Evolutionary conservation across 2,888 invertebrate genomes (phyloP).

Genomic region (Rosalia funebris): DNA sequence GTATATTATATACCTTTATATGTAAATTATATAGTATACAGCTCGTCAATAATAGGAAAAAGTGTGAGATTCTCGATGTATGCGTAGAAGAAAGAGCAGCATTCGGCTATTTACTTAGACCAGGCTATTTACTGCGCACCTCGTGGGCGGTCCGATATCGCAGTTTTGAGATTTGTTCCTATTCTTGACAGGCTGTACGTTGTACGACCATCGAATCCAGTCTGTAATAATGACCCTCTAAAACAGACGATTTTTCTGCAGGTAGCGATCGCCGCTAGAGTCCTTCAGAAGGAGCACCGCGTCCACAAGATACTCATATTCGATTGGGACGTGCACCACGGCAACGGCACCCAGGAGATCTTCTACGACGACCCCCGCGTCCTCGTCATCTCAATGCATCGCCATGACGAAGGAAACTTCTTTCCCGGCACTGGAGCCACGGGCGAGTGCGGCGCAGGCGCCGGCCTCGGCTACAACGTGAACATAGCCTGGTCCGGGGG

Average conservation of each 20-base stretch:
- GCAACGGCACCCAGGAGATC: slow-evolving; percentile 98
- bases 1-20: no score
- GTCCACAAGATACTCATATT: slow-evolving; percentile 92
- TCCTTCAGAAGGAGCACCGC: slow-evolving; percentile 84
- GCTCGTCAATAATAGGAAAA: no score
- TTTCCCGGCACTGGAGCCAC: slow-evolving; percentile 99
- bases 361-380: slow-evolving; percentile 96
- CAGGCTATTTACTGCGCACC: no score
- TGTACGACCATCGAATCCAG: no score
- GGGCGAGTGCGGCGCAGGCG: slow-evolving; percentile 89
- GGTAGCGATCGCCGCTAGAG: slow-evolving; percentile 90
- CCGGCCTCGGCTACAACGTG: slow-evolving; percentile 92
- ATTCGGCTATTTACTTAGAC: no score
- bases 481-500: slow-evolving; percentile 97
- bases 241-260: slow-evolving; percentile 10
- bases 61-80: no score
- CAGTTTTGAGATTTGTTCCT: no score
- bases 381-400: slow-evolving; percentile 96
- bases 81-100: no score
- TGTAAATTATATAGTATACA: no score
- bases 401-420: slow-evolving; percentile 99
- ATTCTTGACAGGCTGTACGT: no score
- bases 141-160: no score
- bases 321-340: slow-evolving; percentile 99
- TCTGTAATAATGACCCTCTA: no score